phyloP scores from a whole-genome alignment of 2,113 vertebrate genomes.

The Erpornis zantholeuca region DNA sequence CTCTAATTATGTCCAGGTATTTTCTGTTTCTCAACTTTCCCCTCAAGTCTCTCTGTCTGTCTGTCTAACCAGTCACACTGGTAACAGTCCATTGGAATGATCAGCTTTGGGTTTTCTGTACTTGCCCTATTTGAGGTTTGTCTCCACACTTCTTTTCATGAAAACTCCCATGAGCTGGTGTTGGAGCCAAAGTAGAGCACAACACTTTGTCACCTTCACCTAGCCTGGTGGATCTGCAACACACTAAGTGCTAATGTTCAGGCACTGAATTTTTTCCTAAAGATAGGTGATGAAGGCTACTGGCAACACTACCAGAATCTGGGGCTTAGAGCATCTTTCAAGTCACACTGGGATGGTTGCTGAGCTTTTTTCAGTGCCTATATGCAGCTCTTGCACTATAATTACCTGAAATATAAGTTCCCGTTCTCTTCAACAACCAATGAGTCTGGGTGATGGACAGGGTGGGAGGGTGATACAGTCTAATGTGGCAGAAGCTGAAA shows the following conservation, averaged over 20 bases:
- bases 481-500: background rate
- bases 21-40: background rate
- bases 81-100: background rate
- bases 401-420: background rate
- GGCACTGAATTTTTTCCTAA: background rate
- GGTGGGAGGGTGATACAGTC: rapidly evolving
- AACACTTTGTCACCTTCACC: too few relatives aligned
- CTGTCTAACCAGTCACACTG: background rate
- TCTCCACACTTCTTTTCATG: background rate
- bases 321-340: background rate
- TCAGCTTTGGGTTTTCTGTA: background rate
- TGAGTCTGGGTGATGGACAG: background rate
- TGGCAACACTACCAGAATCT: background rate
- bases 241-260: background rate
- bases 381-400: background rate
- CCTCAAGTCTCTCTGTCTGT: background rate
- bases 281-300: background rate
- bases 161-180: background rate
- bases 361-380: background rate
- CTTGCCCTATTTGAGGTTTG: background rate
- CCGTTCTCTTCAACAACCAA: background rate
- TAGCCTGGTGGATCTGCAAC: background rate
- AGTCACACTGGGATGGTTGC: background rate
- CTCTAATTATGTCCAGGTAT: background rate
- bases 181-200: background rate